Percentiles rank a stretch among this genome's conserved stretches.
phyloP scores from a whole-genome alignment of 37 sponge, comb jelly and placozoan genomes.

The Amphimedon queenslandica region DNA sequence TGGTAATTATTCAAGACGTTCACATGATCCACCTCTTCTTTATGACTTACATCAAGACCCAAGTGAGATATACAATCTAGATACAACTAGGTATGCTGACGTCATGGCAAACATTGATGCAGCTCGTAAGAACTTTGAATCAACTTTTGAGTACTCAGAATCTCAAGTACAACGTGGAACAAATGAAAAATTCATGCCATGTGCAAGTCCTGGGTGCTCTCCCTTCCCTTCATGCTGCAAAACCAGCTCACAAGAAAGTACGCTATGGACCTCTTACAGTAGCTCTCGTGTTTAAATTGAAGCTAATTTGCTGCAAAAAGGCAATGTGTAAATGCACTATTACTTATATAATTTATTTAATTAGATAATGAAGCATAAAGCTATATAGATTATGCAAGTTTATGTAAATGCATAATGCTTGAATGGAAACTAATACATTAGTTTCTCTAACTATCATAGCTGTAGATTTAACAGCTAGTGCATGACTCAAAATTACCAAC shows the following conservation, averaged over 20 bases:
- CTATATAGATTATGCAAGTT: no score
- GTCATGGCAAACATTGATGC: slow-evolving; percentile 24
- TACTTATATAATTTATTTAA: no score
- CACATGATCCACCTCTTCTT: slow-evolving; percentile 55
- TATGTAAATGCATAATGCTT: no score
- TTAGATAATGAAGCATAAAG: no score
- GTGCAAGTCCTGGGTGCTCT: slow-evolving; percentile 46
- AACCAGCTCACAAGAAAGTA: neutral
- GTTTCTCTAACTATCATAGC: no score
- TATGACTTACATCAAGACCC: slow-evolving; percentile 59
- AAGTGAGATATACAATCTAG: slow-evolving; percentile 54
- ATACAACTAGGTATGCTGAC: slow-evolving; percentile 12
- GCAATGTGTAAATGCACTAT: no score
- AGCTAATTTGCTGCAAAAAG: no score
- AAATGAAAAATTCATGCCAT: slow-evolving; percentile 5
- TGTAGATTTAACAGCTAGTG: no score
- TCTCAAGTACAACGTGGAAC: slow-evolving; percentile 31
- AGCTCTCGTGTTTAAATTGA: no score
- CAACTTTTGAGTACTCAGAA: slow-evolving; percentile 8
- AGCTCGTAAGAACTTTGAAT: slow-evolving; percentile 18
- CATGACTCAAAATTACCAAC: no score
- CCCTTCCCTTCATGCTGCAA: slow-evolving; percentile 64
- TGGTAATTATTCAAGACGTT: slow-evolving; percentile 11
- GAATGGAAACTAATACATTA: no score
- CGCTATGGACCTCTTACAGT: neutral